A percentile compares a stretch with the other conserved stretches of the same genome.
Evolutionary conservation across 1,140 invertebrate genomes (phyloP).

Genomic region (Tribolium madens): DNA sequence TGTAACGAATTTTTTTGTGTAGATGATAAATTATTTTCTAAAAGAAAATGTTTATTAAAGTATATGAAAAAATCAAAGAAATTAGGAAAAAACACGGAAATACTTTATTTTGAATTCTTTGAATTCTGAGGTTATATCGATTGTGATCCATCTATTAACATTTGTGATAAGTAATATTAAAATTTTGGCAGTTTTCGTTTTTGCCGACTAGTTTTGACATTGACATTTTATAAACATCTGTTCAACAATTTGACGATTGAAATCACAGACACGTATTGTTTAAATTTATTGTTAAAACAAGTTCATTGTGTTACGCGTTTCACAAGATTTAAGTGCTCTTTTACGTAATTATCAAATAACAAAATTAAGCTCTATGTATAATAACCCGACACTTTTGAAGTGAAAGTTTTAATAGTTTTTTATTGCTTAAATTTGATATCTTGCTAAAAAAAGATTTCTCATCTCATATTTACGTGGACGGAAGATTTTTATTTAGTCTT

Average conservation of each 20-base stretch:
- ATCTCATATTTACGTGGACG: not conserved
- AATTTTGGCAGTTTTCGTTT: not conserved
- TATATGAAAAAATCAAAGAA: too few species aligned
- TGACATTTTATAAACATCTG: not conserved
- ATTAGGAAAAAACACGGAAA: too few species aligned
- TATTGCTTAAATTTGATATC: not conserved
- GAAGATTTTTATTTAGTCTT: not conserved
- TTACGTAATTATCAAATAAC: not conserved
- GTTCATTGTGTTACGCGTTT: not conserved
- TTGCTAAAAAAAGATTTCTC: not conserved
- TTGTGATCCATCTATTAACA: not conserved
- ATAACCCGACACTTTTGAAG: not conserved
- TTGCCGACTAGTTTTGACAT: not conserved
- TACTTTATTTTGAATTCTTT: too few species aligned
- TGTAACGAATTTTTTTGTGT: too few species aligned
- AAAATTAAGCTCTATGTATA: not conserved
- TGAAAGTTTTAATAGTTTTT: not conserved
- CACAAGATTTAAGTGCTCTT: not conserved
- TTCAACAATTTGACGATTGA: not conserved
- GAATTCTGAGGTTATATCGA: not conserved
- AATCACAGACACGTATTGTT: not conserved
- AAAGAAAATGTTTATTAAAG: too few species aligned
- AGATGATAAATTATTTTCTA: too few species aligned
- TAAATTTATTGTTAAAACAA: not conserved
- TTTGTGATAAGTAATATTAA: not conserved